Percentiles rank a stretch among this genome's conserved stretches.
Evolutionary conservation across 2,888 invertebrate species (phyloP).

Genomic region (Plebejus melissa): DNA sequence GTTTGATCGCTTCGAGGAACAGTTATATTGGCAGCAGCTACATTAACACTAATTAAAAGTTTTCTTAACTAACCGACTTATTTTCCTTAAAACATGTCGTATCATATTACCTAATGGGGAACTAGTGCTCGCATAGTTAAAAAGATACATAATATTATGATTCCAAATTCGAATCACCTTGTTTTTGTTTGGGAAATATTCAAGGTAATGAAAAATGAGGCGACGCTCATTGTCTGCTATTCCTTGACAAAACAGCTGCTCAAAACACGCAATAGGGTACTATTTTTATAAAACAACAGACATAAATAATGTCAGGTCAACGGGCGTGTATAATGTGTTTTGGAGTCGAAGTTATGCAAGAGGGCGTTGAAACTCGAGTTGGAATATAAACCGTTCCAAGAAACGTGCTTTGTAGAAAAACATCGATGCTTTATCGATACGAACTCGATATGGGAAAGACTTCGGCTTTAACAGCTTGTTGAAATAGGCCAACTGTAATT

Average conservation of each 20-base stretch:
- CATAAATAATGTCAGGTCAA: constrained; percentile 60
- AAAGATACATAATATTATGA: not conserved
- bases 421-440: constrained; percentile 65
- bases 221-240: not conserved
- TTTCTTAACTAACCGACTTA: not conserved
- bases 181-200: not conserved
- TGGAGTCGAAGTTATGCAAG: constrained; percentile 61
- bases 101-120: not conserved
- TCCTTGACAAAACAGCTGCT: constrained; percentile 8
- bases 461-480: constrained; percentile 49
- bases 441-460: constrained; percentile 66
- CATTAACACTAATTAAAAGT: constrained; percentile 6
- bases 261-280: constrained; percentile 14
- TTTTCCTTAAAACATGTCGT: not conserved
- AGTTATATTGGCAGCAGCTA: not conserved
- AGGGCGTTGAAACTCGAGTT: constrained; percentile 61
- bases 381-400: constrained; percentile 52
- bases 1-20: constrained; percentile 24
- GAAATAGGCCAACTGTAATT: constrained; percentile 39
- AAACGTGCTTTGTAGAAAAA: constrained; percentile 75
- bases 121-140: not conserved
- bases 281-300: constrained; percentile 20
- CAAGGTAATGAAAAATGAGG: not conserved
- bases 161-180: not conserved
- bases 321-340: constrained; percentile 50